Conservation (phyloP, 2,888 invertebrate species). For the Trissolcus japonicus region DNA sequence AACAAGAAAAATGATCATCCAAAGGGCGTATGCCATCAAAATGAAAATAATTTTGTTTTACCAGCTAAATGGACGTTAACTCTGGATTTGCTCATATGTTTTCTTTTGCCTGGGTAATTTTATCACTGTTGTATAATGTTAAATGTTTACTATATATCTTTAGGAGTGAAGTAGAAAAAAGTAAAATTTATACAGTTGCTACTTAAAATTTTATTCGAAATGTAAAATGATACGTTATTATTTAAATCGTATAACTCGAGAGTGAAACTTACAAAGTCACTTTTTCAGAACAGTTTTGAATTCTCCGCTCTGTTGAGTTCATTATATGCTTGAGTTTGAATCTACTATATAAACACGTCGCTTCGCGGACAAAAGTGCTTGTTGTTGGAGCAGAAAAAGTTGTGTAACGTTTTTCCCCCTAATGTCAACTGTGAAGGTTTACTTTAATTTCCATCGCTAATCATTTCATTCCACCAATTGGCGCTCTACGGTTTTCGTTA, state of each 20-base stretch:
- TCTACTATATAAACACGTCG: slow-evolving; percentile 5
- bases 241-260: slow-evolving; percentile 21
- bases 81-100: too few relatives aligned
- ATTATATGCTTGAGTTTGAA: slow-evolving; percentile 12
- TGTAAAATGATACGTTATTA: slow-evolving; percentile 14
- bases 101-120: too few relatives aligned
- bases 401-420: not conserved
- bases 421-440: slow-evolving; percentile 1
- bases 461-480: too few relatives aligned
- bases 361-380: not conserved
- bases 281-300: slow-evolving; percentile 18
- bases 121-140: too few relatives aligned
- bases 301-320: slow-evolving; percentile 18
- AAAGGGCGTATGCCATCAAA: too few relatives aligned
- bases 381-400: slow-evolving; percentile 3
- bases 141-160: too few relatives aligned
- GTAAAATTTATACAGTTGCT: not conserved
- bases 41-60: too few relatives aligned
- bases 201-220: slow-evolving; percentile 1
- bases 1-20: too few relatives aligned
- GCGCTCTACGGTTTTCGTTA: too few relatives aligned
- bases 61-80: too few relatives aligned
- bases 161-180: too few relatives aligned
- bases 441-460: not conserved
- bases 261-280: slow-evolving; percentile 27